Evolutionary conservation across 2,797 vertebrate genomes (phyloP).

Genomic region (Potorous gilbertii): DNA sequence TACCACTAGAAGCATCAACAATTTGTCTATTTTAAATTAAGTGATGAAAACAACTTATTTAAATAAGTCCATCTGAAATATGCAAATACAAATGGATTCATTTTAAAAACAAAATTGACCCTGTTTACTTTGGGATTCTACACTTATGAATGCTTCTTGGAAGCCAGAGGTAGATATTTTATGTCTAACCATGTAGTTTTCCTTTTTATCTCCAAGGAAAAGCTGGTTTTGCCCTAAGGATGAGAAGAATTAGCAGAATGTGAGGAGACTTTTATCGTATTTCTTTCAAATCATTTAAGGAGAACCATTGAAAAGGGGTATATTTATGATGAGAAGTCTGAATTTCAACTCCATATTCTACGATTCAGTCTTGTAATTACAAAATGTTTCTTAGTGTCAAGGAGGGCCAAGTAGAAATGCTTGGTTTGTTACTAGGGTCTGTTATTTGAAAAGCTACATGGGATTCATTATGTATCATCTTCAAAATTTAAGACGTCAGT

Average conservation of each 20-base stretch:
- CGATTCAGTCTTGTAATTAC: constrained; percentile 35
- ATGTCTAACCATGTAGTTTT: constrained; percentile 26
- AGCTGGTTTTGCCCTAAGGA: constrained; percentile 46
- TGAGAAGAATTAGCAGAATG: constrained; percentile 51
- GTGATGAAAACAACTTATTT: constrained; percentile 60
- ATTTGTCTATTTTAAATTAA: constrained; percentile 63
- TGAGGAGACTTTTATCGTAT: constrained; percentile 15
- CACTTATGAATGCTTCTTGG: constrained; percentile 33
- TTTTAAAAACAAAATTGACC: constrained; percentile 49
- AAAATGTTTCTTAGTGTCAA: not conserved
- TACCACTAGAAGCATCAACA: constrained; percentile 55
- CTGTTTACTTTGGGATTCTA: constrained; percentile 67
- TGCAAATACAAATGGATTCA: constrained; percentile 60
- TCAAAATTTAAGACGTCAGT: constrained; percentile 39
- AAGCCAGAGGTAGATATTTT: constrained; percentile 61
- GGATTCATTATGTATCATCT: constrained; percentile 16
- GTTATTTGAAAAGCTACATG: constrained; percentile 20
- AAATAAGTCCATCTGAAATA: constrained; percentile 69
- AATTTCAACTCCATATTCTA: constrained; percentile 12
- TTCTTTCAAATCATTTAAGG: constrained; percentile 68
- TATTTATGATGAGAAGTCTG: constrained; percentile 55
- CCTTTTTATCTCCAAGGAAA: constrained; percentile 59
- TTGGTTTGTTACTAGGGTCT: not conserved
- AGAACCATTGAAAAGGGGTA: constrained; percentile 58
- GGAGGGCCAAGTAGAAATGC: not conserved